Conservation (phyloP, 2,113 vertebrate genomes). For the Eulemur rufifrons region DNA sequence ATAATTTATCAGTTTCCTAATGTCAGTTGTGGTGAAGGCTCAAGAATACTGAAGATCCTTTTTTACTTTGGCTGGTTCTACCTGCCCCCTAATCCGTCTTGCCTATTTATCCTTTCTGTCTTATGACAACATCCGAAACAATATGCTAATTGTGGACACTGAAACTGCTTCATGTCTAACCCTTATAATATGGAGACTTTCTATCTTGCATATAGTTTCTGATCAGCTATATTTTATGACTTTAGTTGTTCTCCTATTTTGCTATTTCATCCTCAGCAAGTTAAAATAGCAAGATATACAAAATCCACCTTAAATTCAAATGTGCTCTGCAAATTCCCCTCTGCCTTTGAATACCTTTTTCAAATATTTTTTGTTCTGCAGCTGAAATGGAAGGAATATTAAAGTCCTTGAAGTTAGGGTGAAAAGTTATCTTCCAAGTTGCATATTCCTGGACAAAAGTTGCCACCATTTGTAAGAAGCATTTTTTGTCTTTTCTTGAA, state of each 20-base stretch:
- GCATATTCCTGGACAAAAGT: not conserved
- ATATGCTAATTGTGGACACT: not conserved
- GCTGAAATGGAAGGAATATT: conserved; percentile 25
- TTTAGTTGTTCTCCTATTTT: conserved; percentile 17
- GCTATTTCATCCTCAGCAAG: conserved; percentile 1
- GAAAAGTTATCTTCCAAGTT: not conserved
- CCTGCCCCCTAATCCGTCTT: not conserved
- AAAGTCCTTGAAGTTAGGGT: not conserved
- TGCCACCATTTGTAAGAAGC: not conserved
- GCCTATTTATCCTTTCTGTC: not conserved
- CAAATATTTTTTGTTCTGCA: conserved; percentile 34
- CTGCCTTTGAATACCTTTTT: conserved; percentile 37
- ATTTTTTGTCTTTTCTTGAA: not conserved
- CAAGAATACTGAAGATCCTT: not conserved
- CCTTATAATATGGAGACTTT: not conserved
- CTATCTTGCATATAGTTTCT: not conserved
- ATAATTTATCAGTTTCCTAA: not conserved
- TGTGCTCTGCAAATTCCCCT: not conserved
- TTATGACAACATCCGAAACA: not conserved
- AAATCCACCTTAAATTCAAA: conserved; percentile 58
- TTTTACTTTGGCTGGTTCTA: not conserved
- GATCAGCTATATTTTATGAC: not conserved
- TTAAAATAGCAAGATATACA: conserved; percentile 47
- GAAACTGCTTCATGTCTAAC: not conserved
- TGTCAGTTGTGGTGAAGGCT: not conserved